These are phyloP conservation scores for Helicoverpa assulta DNA, from an alignment of 2,888 invertebrate species.

Conservation along the genomic window DNA sequence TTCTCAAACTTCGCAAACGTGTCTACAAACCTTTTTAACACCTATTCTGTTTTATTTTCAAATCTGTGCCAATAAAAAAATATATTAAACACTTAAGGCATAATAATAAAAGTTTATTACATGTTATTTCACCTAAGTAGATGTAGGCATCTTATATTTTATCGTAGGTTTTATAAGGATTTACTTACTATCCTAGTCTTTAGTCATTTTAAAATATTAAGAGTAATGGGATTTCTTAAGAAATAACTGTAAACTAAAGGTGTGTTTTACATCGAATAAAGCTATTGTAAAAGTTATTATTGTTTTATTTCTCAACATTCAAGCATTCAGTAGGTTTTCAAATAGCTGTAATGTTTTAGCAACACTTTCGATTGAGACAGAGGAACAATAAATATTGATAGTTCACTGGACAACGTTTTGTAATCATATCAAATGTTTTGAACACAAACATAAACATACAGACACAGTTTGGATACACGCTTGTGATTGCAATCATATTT, in stretches of 20 bases:
- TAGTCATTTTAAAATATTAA: not conserved
- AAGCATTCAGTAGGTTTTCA: not conserved
- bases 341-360: not conserved
- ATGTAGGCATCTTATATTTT: not conserved
- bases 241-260: not conserved
- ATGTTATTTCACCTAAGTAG: not conserved
- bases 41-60: not conserved
- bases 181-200: not conserved
- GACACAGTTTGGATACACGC: not conserved
- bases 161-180: too few relatives aligned
- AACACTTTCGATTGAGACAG: not conserved
- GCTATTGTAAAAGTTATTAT: constrained; percentile 8
- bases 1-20: too few relatives aligned
- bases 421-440: not conserved
- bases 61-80: not conserved
- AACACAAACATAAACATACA: not conserved
- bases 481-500: not conserved
- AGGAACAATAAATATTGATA: constrained; percentile 1
- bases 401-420: not conserved
- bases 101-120: not conserved
- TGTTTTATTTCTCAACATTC: constrained; percentile 40
- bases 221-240: not conserved
- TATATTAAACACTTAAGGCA: not conserved
- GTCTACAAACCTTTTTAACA: too few relatives aligned
- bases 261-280: constrained; percentile 33